Evolutionary conservation across 2,797 vertebrate species (phyloP).

Genomic region (Brotula barbata): DNA sequence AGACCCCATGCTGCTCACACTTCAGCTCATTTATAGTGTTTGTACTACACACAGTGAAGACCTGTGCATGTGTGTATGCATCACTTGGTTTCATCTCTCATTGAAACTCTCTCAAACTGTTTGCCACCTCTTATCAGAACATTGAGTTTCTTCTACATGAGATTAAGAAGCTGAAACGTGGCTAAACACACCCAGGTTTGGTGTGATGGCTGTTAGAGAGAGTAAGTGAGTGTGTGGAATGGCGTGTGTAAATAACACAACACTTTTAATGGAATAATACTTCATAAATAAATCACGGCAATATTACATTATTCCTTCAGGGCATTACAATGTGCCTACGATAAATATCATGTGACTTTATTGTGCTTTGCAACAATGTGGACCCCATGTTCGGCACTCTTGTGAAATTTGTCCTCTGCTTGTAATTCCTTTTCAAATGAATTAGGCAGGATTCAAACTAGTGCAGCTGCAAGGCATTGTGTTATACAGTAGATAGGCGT

Average conservation of each 20-base stretch:
- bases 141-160: conserved; percentile 21
- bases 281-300: conserved; percentile 14
- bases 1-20: conserved; percentile 29
- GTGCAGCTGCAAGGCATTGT: background rate
- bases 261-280: background rate
- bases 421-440: background rate
- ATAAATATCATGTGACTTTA: background rate
- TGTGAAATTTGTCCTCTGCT: background rate
- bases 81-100: conserved; percentile 38
- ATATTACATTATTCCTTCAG: conserved; percentile 5
- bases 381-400: background rate
- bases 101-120: conserved; percentile 19
- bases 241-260: background rate
- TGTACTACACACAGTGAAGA: conserved; percentile 15
- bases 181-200: conserved; percentile 9
- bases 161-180: conserved; percentile 22
- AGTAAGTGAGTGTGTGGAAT: background rate
- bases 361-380: conserved; percentile 1
- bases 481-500: conserved; percentile 10
- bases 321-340: background rate
- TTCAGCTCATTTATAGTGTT: background rate
- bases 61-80: conserved; percentile 17
- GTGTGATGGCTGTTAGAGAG: background rate
- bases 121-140: conserved; percentile 43
- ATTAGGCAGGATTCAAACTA: conserved; percentile 14